Evolutionary conservation across 2,888 invertebrate species (phyloP).

Genomic region (Lasioglossum oenotherae): DNA sequence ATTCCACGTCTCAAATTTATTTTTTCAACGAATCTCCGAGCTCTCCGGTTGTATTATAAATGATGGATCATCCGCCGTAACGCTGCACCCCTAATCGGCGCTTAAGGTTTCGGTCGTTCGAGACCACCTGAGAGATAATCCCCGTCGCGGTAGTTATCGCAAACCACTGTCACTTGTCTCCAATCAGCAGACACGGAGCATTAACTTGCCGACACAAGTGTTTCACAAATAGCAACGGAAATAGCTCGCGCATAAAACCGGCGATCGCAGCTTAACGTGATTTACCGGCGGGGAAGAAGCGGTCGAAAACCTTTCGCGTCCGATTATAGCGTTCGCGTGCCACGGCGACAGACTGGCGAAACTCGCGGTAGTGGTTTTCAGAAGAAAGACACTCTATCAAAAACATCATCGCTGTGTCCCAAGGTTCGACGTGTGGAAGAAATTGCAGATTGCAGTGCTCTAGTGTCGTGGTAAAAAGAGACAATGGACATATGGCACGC

Average conservation of each 20-base stretch:
- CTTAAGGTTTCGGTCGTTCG: not conserved
- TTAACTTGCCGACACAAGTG: not conserved
- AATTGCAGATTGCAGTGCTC: slow-evolving; percentile 37
- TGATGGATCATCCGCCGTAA: not conserved
- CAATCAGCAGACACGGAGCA: not conserved
- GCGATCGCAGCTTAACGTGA: not conserved
- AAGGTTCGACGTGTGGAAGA: slow-evolving; percentile 46
- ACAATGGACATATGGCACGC: slow-evolving; percentile 8
- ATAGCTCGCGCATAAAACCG: not conserved
- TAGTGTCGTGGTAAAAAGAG: slow-evolving; percentile 43
- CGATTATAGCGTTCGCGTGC: slow-evolving; percentile 7
- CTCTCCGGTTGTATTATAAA: not conserved
- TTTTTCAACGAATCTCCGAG: not conserved
- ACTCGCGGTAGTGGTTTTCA: slow-evolving; percentile 5
- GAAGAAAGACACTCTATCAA: slow-evolving; percentile 21
- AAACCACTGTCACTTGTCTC: not conserved
- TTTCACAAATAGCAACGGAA: not conserved
- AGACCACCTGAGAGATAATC: not conserved
- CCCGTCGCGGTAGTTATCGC: not conserved
- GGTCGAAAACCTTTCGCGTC: not conserved
- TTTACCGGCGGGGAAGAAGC: not conserved
- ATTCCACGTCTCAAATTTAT: not conserved
- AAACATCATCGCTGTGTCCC: slow-evolving; percentile 41
- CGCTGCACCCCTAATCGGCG: not conserved
- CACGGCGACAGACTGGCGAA: not conserved